These are phyloP conservation scores for Oncorhynchus tshawytscha DNA, from an alignment of 2,113 vertebrate genomes.

Conservation along the genomic window DNA sequence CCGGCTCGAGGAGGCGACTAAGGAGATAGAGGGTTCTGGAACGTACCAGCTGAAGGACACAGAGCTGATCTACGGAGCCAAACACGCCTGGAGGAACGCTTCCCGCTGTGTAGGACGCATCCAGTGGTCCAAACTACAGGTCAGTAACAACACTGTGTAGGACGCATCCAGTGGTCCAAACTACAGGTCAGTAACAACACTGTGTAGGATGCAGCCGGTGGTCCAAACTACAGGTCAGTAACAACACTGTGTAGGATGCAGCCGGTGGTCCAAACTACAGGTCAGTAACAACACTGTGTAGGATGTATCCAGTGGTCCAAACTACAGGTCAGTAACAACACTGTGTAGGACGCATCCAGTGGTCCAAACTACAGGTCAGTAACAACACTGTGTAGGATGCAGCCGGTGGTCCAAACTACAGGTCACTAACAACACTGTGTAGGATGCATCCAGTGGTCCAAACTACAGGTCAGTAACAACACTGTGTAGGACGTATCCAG, in stretches of 20 bases:
- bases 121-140: constrained; percentile 99
- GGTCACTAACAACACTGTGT: too few species aligned
- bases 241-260: too few species aligned
- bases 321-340: constrained; percentile 48
- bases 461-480: too few species aligned
- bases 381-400: constrained; percentile 81
- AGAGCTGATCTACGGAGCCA: constrained; percentile 94
- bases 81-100: constrained; percentile 95
- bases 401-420: constrained; percentile 99
- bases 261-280: too few species aligned
- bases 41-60: constrained; percentile 95
- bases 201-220: too few species aligned
- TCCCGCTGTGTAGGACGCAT: constrained; percentile 94
- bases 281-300: too few species aligned
- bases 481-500: too few species aligned
- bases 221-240: too few species aligned
- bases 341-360: constrained; percentile 95
- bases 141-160: constrained; percentile 33
- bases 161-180: too few species aligned
- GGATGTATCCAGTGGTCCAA: too few species aligned
- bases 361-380: constrained; percentile 86
- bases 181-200: too few species aligned
- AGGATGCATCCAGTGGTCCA: too few species aligned
- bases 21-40: constrained; percentile 84
- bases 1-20: constrained; percentile 89